These are phyloP conservation scores for Nomada hirtipes DNA, from an alignment of 2,888 invertebrate species.

Conservation along the genomic window DNA sequence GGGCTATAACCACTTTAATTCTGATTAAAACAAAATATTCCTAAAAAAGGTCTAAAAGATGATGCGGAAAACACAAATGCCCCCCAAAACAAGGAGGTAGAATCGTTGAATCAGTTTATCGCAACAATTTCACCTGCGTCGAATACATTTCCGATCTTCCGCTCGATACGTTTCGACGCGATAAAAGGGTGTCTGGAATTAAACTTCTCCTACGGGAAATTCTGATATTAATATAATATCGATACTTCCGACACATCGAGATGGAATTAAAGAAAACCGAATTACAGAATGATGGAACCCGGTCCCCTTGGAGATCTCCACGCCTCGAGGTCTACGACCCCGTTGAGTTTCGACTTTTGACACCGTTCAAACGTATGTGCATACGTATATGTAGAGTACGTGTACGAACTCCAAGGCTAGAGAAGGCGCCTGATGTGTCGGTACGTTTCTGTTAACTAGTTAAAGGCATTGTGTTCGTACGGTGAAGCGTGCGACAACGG, in stretches of 20 bases:
- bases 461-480: conserved; percentile 70
- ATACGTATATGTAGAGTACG: conserved; percentile 34
- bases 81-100: neutral
- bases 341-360: conserved; percentile 66
- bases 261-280: conserved; percentile 49
- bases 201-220: conserved; percentile 23
- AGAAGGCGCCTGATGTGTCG: conserved; percentile 25
- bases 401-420: conserved; percentile 44
- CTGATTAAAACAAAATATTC: too few relatives aligned
- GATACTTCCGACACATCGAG: conserved; percentile 15
- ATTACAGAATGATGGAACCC: conserved; percentile 33
- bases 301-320: conserved; percentile 22
- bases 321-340: conserved; percentile 43
- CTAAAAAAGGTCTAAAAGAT: too few relatives aligned
- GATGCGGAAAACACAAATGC: too few relatives aligned
- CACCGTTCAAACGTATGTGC: conserved; percentile 37
- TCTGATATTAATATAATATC: conserved; percentile 27
- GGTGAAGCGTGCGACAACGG: conserved; percentile 32
- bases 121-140: neutral
- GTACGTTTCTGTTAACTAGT: conserved; percentile 67
- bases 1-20: too few relatives aligned
- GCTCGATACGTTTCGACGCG: neutral
- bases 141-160: neutral
- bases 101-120: conserved; percentile 6
- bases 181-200: neutral